Percentiles rank a stretch among this genome's conserved stretches.
phyloP scores from a whole-genome alignment of 2,888 invertebrate species.

The Agriopis marginaria region DNA sequence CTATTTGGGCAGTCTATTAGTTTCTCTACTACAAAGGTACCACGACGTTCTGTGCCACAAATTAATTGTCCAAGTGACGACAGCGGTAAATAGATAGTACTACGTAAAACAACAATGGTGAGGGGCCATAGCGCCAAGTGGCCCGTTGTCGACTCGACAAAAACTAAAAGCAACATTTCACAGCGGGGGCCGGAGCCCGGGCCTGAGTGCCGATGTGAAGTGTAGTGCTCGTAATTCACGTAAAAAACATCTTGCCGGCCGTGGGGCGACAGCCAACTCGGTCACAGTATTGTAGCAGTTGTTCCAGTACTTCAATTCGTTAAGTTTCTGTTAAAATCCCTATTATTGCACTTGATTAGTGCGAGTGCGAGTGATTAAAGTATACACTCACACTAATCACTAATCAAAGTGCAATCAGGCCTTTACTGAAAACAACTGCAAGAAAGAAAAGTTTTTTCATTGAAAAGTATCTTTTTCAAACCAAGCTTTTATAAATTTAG shows the following conservation, averaged over 20 bases:
- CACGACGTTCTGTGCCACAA: slow-evolving; percentile 2
- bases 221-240: slow-evolving; percentile 53
- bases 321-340: not conserved
- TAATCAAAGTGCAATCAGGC: too few species aligned
- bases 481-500: too few species aligned
- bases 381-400: too few species aligned
- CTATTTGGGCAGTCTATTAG: not conserved
- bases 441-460: too few species aligned
- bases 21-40: not conserved
- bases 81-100: slow-evolving; percentile 19
- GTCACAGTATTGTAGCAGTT: slow-evolving; percentile 15
- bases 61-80: slow-evolving; percentile 6
- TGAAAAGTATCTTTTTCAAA: too few species aligned
- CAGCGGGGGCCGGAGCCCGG: slow-evolving; percentile 25
- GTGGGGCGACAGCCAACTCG: slow-evolving; percentile 45
- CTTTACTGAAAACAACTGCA: too few species aligned
- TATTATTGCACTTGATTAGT: too few species aligned
- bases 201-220: slow-evolving; percentile 42
- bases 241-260: slow-evolving; percentile 54
- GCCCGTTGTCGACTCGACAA: slow-evolving; percentile 30
- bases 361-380: too few species aligned
- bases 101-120: slow-evolving; percentile 6
- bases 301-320: slow-evolving; percentile 2
- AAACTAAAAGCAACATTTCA: slow-evolving; percentile 43
- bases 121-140: slow-evolving; percentile 8